Base-by-base conservation (phyloP, 2,888 invertebrate species). In the Sialis lutaria region DNA sequence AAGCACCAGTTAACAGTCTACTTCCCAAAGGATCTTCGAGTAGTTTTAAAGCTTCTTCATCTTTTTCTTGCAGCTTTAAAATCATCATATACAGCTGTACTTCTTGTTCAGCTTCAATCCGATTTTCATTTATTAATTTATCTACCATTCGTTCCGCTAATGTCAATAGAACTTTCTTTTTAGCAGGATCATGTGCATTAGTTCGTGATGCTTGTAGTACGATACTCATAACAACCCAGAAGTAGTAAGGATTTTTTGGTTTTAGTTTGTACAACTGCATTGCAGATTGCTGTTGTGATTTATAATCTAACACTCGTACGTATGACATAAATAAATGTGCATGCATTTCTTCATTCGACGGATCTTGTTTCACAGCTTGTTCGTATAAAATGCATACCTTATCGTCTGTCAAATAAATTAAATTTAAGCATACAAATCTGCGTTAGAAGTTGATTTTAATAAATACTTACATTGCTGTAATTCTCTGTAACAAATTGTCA, bases 181-280 rank as follows among this genome's bases (percentile, higher is more conserved):
- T 80, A 1, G 71, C 68, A 6, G 64, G 62, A 55, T 77, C 73
- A 6, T 67, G 67, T 8, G 63, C 59, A 2, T 62, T 66, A 2
- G 70, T 70, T 10, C 68, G 63, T 7, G 67, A 65, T 56, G 88
- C 90, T 76, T 96, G 96, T 70, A 96, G 77, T 22, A 96, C 82
- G 55, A 92, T 79, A 62, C 95, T 95, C 88, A 96, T 95, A 7
- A 97, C 85, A 13, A 90, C 88, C 98, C 97, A 98, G 64, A 92
- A 95, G 63, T 93, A 95, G 63, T 97, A 97, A 0, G 93, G 93
- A 63, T 90, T 91, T 64, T 95, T 95, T 3, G 89, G 85, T 57
- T 83, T 83, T 48, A 88, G 70, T 69, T 92, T 95, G 67, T 90
- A 96, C 34, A 98, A 69, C 8, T 80, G 76, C 73, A 95, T 76